phyloP scores from a whole-genome alignment of 2,888 invertebrate genomes.

The Stenolophus ochropezus region DNA sequence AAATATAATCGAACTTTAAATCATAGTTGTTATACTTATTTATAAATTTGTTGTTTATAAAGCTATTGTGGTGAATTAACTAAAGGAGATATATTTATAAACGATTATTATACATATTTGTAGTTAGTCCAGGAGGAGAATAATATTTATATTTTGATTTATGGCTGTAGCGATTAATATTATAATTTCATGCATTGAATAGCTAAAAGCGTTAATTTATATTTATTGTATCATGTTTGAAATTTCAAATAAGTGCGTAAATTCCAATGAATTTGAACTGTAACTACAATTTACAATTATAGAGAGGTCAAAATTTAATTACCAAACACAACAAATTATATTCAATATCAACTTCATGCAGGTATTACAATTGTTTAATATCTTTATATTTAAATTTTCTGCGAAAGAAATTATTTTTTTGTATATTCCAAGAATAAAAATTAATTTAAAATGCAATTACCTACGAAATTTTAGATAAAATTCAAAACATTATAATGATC shows the following conservation, averaged over 20 bases:
- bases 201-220: not conserved
- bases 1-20: too few relatives aligned
- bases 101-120: not conserved
- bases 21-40: too few relatives aligned
- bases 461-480: too few relatives aligned
- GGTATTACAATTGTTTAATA: too few relatives aligned
- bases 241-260: not conserved
- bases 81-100: not conserved
- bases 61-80: not conserved
- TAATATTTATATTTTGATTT: slow-evolving; percentile 1
- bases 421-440: too few relatives aligned
- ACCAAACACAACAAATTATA: not conserved
- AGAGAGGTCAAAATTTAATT: not conserved
- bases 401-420: too few relatives aligned
- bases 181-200: slow-evolving; percentile 7
- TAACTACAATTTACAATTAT: not conserved
- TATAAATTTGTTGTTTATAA: too few relatives aligned
- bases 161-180: not conserved
- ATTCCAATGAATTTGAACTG: not conserved
- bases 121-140: not conserved
- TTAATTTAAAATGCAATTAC: too few relatives aligned
- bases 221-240: not conserved
- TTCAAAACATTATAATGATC: too few relatives aligned
- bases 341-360: not conserved
- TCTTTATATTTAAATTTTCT: too few relatives aligned